Evolutionary conservation across 2,888 invertebrate species (phyloP), one percentile per base, ranked within the genome.

Genomic region (Thysanoteuthis rhombus): DNA sequence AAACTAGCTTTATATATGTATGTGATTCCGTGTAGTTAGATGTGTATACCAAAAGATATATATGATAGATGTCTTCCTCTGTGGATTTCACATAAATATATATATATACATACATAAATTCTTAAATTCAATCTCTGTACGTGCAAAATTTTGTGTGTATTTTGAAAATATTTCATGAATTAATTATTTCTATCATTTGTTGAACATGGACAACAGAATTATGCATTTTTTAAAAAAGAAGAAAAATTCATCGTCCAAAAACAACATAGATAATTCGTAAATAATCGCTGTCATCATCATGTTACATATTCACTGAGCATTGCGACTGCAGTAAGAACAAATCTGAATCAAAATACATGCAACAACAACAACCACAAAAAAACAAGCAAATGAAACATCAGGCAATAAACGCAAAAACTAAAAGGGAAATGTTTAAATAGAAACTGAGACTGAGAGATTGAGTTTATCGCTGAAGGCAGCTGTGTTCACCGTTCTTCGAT

Each of bases 111-210:
- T 47, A 47, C 4, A 47, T 22, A 25, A 42, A 42, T 42, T 16
- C 16, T 16, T 42, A 42, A 12, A 42, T 42, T 8, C 42, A 42
- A 42, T 42, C 16, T 42, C 42, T 42, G 0, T 16, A 42, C 16
- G 16, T 47, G 16, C 25, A 52, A 52, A 52, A 52, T 52, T 25
- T 52, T 25, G 0, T n/a, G 75, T 10, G n/a, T n/a, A 75, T n/a
- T 75, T 75, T n/a, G 75, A 36, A 75, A n/a, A 36, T 10, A 36
- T 75, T 36, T 75, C 36, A 75, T 75, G 75, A 75, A 75, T 75
- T 75, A 75, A 75, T 75, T 75, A 75, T 75, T 75, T 75, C 75
- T 75, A 75, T 75, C 75, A 75, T 75, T 75, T 75, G 75, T 75
- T 75, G 75, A n/a, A 75, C 75, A 75, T 75, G 75, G 75, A 75